phyloP scores from a whole-genome alignment of 2,888 invertebrate species.

The Microctonus aethiopoides region DNA sequence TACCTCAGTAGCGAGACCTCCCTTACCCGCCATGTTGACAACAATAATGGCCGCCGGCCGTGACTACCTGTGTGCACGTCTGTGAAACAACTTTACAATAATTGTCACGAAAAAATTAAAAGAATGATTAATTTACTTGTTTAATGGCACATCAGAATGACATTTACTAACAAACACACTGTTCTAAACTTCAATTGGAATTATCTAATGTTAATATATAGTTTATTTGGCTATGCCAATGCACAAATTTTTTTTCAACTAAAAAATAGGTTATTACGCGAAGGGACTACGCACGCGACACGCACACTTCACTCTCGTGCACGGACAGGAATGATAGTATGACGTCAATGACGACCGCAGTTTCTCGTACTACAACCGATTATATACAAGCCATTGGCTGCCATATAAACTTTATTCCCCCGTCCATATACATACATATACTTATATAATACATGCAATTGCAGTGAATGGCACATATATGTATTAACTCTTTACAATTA shows the following conservation, averaged over 20 bases:
- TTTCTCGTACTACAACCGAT: background rate
- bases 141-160: too few relatives aligned
- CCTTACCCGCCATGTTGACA: constrained; percentile 64
- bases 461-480: too few relatives aligned
- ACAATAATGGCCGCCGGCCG: constrained; percentile 54
- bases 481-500: too few relatives aligned
- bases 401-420: constrained; percentile 44
- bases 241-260: background rate
- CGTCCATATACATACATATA: constrained; percentile 46
- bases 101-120: constrained; percentile 6
- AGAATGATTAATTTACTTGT: background rate
- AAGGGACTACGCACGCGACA: constrained; percentile 6
- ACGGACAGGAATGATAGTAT: constrained; percentile 21
- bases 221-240: too few relatives aligned
- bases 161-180: too few relatives aligned
- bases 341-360: constrained; percentile 14
- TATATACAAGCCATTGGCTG: constrained; percentile 6
- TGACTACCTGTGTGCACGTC: constrained; percentile 33
- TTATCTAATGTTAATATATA: too few relatives aligned
- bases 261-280: constrained; percentile 7
- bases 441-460: too few relatives aligned
- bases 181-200: too few relatives aligned
- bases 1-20: constrained; percentile 57
- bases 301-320: constrained; percentile 24
- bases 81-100: constrained; percentile 15